Base-by-base conservation (phyloP, 2,888 invertebrate genomes). In the Temnothorax unifasciatus region DNA sequence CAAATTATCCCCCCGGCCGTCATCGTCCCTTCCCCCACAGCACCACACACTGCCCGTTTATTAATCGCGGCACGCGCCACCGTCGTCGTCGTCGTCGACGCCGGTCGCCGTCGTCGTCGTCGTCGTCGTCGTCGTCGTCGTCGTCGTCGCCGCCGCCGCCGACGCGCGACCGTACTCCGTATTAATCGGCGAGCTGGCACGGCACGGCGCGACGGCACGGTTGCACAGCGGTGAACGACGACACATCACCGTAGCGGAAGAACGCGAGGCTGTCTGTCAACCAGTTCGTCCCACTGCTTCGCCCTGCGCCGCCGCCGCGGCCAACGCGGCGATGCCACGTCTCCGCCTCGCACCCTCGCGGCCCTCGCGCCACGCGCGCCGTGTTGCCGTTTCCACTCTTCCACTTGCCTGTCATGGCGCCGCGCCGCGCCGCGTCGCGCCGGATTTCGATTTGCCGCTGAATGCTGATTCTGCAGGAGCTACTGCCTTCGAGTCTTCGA, bases 1-100 rank as follows among this genome's bases (percentile, higher is more conserved):
- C 90, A 92, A 92, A 94, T 93, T 93, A 93, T 94, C 93, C 91
- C 93, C 85, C 91, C 92, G 93, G 90, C 90, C 94, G 89, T 93
- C 94, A 94, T 94, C 90, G 88, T 90, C 93, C 92, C 93, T 94
- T 90, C 92, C 91, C 88, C 92, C 92, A 92, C 94, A 93, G 92
- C 94, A 94, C 93, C 93, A 93, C 94, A 94, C 94, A 94, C 93
- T 93, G 93, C 89, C 90, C 89, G 91, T 82, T 90, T 82, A 88
- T 85, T 91, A 86, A 75, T 85, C 83, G 82, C 90, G 69, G 66
- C 85, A 77, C 73, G 77, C 82, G 44, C 71, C 79, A 38, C 79
- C 47, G 83, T 77, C 81, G 83, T 84, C 71, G 64, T 64, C 79
- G 63, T 38, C 61, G 86, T 66, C 44, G 81, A 79, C 76, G 50